A percentile compares a stretch with the other conserved stretches of the same genome.
Conservation (phyloP, 2,888 invertebrate genomes). For the Metopia argyrocephala region DNA sequence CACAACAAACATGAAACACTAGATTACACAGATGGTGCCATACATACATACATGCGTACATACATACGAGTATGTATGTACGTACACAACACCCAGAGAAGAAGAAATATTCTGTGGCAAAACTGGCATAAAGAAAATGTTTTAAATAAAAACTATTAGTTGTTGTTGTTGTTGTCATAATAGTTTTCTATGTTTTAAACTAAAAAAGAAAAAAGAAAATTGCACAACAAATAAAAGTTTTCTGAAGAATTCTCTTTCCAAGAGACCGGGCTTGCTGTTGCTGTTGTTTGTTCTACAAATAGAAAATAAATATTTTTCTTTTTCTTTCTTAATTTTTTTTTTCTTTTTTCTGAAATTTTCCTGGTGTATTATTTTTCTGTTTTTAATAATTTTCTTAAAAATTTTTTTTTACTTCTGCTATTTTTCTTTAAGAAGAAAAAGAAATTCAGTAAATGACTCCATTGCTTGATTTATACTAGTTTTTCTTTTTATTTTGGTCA, state of each 20-base stretch:
- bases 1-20: too few species aligned
- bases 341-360: neutral
- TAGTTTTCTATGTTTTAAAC: neutral
- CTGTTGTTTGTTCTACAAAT: neutral
- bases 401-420: slow-evolving; percentile 1
- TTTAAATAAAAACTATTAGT: slow-evolving; percentile 6
- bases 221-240: neutral
- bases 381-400: neutral
- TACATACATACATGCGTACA: too few species aligned
- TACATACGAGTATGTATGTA: neutral
- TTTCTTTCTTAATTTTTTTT: neutral
- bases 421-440: neutral
- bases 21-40: too few species aligned
- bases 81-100: neutral
- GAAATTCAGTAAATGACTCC: slow-evolving; percentile 37
- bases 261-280: neutral
- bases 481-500: slow-evolving; percentile 33
- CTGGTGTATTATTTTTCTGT: neutral
- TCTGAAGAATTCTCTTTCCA: neutral
- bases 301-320: slow-evolving; percentile 45
- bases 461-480: slow-evolving; percentile 54
- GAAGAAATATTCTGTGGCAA: neutral
- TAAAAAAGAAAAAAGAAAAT: neutral
- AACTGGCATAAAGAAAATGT: neutral
- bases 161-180: slow-evolving; percentile 23